A percentile compares a stretch with the other conserved stretches of the same genome.
Conservation (phyloP, 2,797 vertebrate species). For the Remorina albescens region DNA sequence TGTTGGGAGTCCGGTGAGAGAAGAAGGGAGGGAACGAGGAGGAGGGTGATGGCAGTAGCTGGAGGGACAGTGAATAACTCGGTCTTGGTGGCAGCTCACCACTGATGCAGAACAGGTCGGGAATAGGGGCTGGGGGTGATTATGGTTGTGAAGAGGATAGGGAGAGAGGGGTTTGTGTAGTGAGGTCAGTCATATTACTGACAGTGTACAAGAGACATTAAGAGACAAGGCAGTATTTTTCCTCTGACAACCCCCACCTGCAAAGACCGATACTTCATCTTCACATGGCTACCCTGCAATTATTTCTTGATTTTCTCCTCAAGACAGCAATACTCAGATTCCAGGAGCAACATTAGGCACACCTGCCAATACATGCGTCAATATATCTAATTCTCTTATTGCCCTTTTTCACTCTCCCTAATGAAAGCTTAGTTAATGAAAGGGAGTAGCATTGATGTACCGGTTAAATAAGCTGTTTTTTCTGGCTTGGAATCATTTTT, state of each 20-base stretch:
- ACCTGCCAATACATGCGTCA: slow-evolving; percentile 74
- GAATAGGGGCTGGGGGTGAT: slow-evolving; percentile 61
- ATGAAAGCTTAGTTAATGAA: slow-evolving; percentile 78
- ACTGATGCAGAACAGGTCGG: slow-evolving; percentile 71
- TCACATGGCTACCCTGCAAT: slow-evolving; percentile 74
- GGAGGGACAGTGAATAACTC: slow-evolving; percentile 48
- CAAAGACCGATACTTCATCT: slow-evolving; percentile 65
- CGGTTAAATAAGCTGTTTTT: slow-evolving; percentile 69
- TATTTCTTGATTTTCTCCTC: slow-evolving; percentile 67
- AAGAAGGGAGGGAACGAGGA: slow-evolving; percentile 44
- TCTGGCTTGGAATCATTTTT: slow-evolving; percentile 59
- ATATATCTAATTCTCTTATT: slow-evolving; percentile 70
- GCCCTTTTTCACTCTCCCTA: slow-evolving; percentile 55
- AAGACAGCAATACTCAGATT: slow-evolving; percentile 49
- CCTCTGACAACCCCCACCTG: slow-evolving; percentile 50
- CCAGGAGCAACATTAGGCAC: slow-evolving; percentile 65
- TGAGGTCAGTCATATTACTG: slow-evolving; percentile 78
- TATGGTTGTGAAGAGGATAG: slow-evolving; percentile 28
- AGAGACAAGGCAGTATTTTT: slow-evolving; percentile 69
- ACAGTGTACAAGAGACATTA: slow-evolving; percentile 57
- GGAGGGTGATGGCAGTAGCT: slow-evolving; percentile 41
- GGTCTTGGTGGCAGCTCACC: slow-evolving; percentile 61
- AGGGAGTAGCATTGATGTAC: slow-evolving; percentile 69
- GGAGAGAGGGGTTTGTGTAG: slow-evolving; percentile 53
- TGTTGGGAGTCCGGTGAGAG: slow-evolving; percentile 65